Base-by-base conservation (phyloP, 2,888 invertebrate species). In the Zygaena filipendulae region DNA sequence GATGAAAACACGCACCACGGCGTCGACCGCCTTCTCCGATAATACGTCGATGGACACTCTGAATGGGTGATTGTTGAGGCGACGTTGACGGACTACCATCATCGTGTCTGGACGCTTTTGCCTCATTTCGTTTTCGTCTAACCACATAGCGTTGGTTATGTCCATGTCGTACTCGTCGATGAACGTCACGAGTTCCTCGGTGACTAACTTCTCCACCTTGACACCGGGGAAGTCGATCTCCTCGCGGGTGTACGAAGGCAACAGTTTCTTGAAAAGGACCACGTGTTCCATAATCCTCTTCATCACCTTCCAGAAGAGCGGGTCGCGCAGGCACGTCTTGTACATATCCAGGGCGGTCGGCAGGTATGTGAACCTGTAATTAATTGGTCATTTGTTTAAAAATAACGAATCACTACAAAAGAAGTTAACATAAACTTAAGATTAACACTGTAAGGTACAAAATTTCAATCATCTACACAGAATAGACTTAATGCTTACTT, bases 141-240 rank as follows among this genome's bases (percentile, higher is more conserved):
- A 66, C 45, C 82, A 69, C 40, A 85, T 47, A 33, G 83, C 84
- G 49, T 87, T 87, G 49, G 82, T 85, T 38, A 87, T 83, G 48
- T 87, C 85, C 16, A 86, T 46, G 45, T 88, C 86, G 50, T 83
- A 87, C 42, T 84, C 81, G 39, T 90, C 89, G 61, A 88, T 87
- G 63, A 83, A 89, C 26, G 89, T 89, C 33, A 82, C 68, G 9
- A 90, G 70, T 35, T 85, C 83, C 52, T 87, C 87, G 25, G 87
- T 82, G n/a, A 72, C 68, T 7, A 88, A 62, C 19, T 62, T 68
- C 33, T 86, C 83, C 33, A 89, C 69, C 42, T 83, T 83, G 23
- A 88, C 81, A 12, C 86, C 87, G n/a, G 83, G 79, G 71, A 83
- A 87, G 39, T 63, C 55, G 22, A 87, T 60, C 43, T 87, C 84